Base-by-base conservation (phyloP, 2,888 invertebrate species). In the Chelonus formosanus region DNA sequence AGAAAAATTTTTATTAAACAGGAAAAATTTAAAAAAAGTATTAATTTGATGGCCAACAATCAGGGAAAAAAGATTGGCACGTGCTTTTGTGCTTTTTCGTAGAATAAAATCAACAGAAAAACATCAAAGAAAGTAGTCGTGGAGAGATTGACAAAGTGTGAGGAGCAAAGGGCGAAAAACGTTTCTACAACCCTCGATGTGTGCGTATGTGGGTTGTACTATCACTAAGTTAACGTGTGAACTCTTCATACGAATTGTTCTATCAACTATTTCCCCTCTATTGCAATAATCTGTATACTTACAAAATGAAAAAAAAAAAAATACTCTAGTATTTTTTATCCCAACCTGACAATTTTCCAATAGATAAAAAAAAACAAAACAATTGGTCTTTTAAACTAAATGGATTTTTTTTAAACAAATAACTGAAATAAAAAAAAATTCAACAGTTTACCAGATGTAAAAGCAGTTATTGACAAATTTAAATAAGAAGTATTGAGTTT, bases 11-110 rank as follows among this genome's bases (percentile, higher is more conserved):
- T 3, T 7, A 10, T 31, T n/a, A 10, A 10, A 8, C 20, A 8
- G 31, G 6, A 8, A 55, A 55, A 55, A 55, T 55, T 55, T 3
- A 50, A 32, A 34, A 52, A 34, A 52, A 40, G 43, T 40, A 50
- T 7, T 47, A 20, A n/a, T 54, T 58, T 48, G 45, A 59, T 48
- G 32, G 31, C 31, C 20, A 20, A 54, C 55, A 54, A 53, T 64
- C 45, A 62, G 54, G 54, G 44, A 43, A 45, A 62, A 32, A 50
- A 58, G 44, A 8, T 10, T 7, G 52, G 45, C 58, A 64, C 64
- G 64, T 53, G 47, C 36, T 53, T 58, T 36, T 43, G 65, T 65
- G 65, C 65, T 65, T 65, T 65, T 65, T 65, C 40, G 54, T 52
- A 8, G 53, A 44, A 58, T 54, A 54, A 59, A 65, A 65, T 65